These are phyloP conservation scores for Ceratosolen solmsi DNA, from an alignment of 1,140 invertebrate species.

Conservation along the genomic window DNA sequence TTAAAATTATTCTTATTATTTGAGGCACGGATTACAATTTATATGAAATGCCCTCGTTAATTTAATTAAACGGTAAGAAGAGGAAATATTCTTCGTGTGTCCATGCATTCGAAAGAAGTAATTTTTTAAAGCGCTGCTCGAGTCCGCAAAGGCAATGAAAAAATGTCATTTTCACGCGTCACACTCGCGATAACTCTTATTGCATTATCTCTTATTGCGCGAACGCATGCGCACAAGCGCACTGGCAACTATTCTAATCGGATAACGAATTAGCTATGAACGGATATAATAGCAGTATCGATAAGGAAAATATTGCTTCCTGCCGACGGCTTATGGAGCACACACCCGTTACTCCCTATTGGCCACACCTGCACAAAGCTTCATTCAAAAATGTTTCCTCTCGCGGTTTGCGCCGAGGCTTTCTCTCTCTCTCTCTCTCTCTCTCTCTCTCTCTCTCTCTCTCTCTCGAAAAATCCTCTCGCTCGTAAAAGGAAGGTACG, in stretches of 20 bases:
- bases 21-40: too few relatives aligned
- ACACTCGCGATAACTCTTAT: background rate
- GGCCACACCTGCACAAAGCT: background rate
- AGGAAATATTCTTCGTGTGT: too few relatives aligned
- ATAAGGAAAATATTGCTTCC: background rate
- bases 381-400: constrained; percentile 6
- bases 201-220: background rate
- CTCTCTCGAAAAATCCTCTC: too few relatives aligned
- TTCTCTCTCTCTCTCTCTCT: background rate
- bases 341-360: background rate
- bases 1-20: too few relatives aligned
- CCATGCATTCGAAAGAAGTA: too few relatives aligned
- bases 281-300: background rate
- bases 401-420: background rate
- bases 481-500: too few relatives aligned
- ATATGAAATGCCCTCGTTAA: too few relatives aligned
- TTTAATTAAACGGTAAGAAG: too few relatives aligned
- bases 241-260: background rate
- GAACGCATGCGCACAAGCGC: background rate
- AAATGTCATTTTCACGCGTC: background rate
- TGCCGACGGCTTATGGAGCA: background rate
- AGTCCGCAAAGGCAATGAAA: background rate
- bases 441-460: too few relatives aligned
- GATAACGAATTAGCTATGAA: background rate
- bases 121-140: too few relatives aligned